phyloP scores from a whole-genome alignment of 2,797 vertebrate species.

The Knipowitschia caucasica region DNA sequence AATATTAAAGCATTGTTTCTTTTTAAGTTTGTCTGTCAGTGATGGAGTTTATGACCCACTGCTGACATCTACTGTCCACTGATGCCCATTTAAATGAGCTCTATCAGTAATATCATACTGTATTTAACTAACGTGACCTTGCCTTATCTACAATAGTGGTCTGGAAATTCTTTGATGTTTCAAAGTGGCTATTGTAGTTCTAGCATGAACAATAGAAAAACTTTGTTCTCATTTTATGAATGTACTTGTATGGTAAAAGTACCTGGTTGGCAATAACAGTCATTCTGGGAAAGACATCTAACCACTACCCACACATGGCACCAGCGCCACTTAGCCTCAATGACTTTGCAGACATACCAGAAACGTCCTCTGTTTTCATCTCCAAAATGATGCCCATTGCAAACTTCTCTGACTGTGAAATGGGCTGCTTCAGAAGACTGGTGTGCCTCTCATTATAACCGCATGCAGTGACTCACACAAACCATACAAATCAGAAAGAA shows the following conservation, averaged over 20 bases:
- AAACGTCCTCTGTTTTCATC: constrained; percentile 50
- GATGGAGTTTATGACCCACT: constrained; percentile 53
- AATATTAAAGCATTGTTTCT: not conserved
- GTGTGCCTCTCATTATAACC: constrained; percentile 60
- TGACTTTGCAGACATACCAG: constrained; percentile 49
- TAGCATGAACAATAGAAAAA: not conserved
- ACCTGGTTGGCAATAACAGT: constrained; percentile 1
- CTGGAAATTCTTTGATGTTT: not conserved
- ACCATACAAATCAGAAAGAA: constrained; percentile 26
- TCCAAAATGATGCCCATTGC: constrained; percentile 47
- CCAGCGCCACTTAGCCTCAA: constrained; percentile 42
- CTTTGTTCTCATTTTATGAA: not conserved
- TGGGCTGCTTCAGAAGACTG: constrained; percentile 39
- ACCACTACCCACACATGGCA: constrained; percentile 44
- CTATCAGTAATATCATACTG: not conserved
- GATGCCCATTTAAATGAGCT: constrained; percentile 13
- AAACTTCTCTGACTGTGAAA: constrained; percentile 59
- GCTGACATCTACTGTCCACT: constrained; percentile 73
- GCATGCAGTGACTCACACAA: constrained; percentile 62
- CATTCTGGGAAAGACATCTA: constrained; percentile 20
- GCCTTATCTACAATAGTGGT: not conserved
- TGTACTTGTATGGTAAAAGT: constrained; percentile 19
- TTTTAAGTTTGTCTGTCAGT: constrained; percentile 3
- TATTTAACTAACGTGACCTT: not conserved
- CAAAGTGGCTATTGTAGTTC: not conserved